Evolutionary conservation across 1,140 invertebrate genomes (phyloP).

Genomic region (Nylanderia fulva): DNA sequence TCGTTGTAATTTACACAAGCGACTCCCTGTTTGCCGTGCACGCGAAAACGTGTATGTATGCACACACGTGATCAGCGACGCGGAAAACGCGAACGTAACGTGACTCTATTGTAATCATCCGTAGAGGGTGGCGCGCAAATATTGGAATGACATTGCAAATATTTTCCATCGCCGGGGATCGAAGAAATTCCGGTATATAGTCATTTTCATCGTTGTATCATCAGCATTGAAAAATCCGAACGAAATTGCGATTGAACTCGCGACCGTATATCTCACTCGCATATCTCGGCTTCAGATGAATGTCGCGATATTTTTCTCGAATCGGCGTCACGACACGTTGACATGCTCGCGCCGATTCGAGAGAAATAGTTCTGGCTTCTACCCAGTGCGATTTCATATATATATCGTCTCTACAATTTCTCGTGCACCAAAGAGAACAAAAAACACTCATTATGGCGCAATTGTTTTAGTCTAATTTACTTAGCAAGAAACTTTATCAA

Average conservation of each 20-base stretch:
- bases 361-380: constrained; percentile 7
- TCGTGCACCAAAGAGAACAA: background rate
- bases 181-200: constrained; percentile 17
- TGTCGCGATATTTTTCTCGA: constrained; percentile 5
- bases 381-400: background rate
- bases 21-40: constrained; percentile 30
- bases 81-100: constrained; percentile 39
- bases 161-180: constrained; percentile 23
- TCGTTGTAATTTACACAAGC: constrained; percentile 52
- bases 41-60: background rate
- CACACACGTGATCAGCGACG: constrained; percentile 36
- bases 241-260: constrained; percentile 29
- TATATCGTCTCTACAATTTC: background rate
- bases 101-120: constrained; percentile 47
- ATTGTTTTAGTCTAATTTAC: background rate
- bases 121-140: constrained; percentile 28
- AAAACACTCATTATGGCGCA: no score
- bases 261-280: background rate
- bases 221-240: constrained; percentile 15
- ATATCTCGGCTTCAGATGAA: background rate
- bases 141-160: constrained; percentile 44
- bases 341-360: constrained; percentile 5
- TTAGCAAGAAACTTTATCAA: background rate
- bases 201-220: constrained; percentile 19
- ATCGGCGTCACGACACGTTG: constrained; percentile 10